Evolutionary conservation across 2,888 invertebrate genomes (phyloP), one percentile per base, ranked within the genome.

Genomic region (Euzophera pinguis): DNA sequence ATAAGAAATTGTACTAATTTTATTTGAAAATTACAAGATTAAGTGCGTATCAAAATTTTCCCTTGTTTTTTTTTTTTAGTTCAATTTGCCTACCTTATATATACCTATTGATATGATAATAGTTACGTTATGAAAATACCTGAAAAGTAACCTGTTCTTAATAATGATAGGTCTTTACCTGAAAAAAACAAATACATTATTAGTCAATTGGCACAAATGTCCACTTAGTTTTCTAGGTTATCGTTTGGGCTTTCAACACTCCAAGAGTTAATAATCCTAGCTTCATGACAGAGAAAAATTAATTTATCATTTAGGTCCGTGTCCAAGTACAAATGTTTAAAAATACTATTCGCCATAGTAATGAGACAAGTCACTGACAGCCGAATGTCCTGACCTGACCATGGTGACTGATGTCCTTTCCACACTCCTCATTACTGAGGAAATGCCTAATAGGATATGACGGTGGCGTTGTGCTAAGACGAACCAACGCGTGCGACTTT

Each of bases 381-480:
- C 32, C 32, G 39, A 16, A 39, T 39, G 39, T 39, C 14, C 39
- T 8, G 37, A 16, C 14, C 39, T 8, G 37, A 16, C 39, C 10
- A 10, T 4, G 9, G 13, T 39, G 39, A 39, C 14, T 39, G 39
- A 39, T 39, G 39, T 16, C 38, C 39, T 39, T 39, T 39, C 39
- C 39, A 10, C 39, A 13, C 14, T 5, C 6, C 16, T 13, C 14
- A 8, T 47, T 43, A 22, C 22, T 22, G 22, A 22, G 41, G 43
- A 34, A 41, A 42, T 9, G 10, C 16, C 42, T 45, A 41, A 48
- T 51, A 48, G 47, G 16, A 35, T 6, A 8, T 13, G 39, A n/a
- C n/a, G n/a, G n/a, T 13, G 39, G 13, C 14, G 16, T 16, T 16
- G 39, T 14, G 14, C 13, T 13, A 22, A 22, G 8, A 2, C 39